Conservation (phyloP, 2,797 vertebrate species). For the Fratercula arctica region DNA sequence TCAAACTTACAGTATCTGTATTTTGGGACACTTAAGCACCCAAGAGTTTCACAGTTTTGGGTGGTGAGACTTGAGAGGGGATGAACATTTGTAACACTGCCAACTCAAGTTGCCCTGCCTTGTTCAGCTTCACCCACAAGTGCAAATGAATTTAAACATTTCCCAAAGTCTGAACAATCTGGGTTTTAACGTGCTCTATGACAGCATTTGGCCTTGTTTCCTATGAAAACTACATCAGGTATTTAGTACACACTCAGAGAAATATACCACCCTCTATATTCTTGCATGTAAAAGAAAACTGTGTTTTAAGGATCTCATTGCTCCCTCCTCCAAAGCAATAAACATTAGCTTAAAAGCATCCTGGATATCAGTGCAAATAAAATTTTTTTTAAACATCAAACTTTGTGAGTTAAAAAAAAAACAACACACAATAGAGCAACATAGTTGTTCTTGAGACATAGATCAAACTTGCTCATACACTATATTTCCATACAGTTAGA, state of each 20-base stretch:
- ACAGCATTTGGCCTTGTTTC: background rate
- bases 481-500: background rate
- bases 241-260: background rate
- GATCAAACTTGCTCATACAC: background rate
- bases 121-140: background rate
- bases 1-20: background rate
- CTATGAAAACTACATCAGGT: background rate
- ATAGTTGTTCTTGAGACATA: background rate
- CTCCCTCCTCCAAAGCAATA: background rate
- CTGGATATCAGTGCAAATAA: background rate
- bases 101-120: background rate
- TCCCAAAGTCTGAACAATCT: background rate
- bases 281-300: background rate
- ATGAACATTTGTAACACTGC: background rate
- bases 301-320: background rate
- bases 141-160: background rate
- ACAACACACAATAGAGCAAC: background rate
- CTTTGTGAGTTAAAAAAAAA: background rate
- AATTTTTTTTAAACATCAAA: background rate
- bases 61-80: background rate
- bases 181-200: background rate
- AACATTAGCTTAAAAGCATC: background rate
- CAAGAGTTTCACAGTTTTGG: background rate
- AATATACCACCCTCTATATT: background rate
- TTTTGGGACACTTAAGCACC: background rate